Percentiles rank a stretch among this genome's conserved stretches.
Evolutionary conservation across 1,140 invertebrate genomes (phyloP).

Genomic region (Megathymus violae): DNA sequence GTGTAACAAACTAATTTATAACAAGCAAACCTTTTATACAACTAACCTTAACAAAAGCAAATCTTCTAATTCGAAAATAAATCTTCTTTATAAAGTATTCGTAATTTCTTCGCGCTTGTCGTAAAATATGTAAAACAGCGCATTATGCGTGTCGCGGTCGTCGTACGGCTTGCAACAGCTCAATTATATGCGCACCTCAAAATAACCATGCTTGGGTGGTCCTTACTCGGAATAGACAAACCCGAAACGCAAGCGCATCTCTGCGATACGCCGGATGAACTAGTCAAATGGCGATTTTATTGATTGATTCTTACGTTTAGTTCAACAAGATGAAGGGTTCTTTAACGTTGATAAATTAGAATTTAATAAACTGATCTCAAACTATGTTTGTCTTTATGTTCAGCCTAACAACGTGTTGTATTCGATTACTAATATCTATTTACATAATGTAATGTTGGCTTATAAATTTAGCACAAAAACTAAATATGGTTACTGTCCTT

Average conservation of each 20-base stretch:
- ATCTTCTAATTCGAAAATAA: not conserved
- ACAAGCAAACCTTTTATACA: too few species aligned
- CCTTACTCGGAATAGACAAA: constrained; percentile 68
- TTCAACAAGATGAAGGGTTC: constrained; percentile 7
- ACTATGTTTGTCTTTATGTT: too few species aligned
- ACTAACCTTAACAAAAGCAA: not conserved
- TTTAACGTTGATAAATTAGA: constrained; percentile 27
- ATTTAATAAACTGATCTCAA: constrained; percentile 22
- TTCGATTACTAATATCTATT: too few species aligned
- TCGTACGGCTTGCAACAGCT: constrained; percentile 66
- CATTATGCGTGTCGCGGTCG: constrained; percentile 69
- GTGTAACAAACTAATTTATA: too few species aligned
- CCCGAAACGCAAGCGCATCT: constrained; percentile 28
- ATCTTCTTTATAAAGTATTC: not conserved
- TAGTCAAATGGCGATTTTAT: constrained; percentile 48
- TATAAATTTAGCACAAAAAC: too few species aligned
- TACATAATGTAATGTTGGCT: too few species aligned
- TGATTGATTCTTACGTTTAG: constrained; percentile 26
- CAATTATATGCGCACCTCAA: constrained; percentile 75
- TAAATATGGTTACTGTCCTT: too few species aligned
- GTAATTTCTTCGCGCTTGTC: constrained; percentile 18
- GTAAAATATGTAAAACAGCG: constrained; percentile 66
- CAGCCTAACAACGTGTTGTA: too few species aligned
- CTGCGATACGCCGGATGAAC: constrained; percentile 38
- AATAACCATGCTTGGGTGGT: constrained; percentile 76